These are phyloP conservation scores for Syrmaticus mikado DNA, from an alignment of 2,113 vertebrate genomes.

Conservation along the genomic window DNA sequence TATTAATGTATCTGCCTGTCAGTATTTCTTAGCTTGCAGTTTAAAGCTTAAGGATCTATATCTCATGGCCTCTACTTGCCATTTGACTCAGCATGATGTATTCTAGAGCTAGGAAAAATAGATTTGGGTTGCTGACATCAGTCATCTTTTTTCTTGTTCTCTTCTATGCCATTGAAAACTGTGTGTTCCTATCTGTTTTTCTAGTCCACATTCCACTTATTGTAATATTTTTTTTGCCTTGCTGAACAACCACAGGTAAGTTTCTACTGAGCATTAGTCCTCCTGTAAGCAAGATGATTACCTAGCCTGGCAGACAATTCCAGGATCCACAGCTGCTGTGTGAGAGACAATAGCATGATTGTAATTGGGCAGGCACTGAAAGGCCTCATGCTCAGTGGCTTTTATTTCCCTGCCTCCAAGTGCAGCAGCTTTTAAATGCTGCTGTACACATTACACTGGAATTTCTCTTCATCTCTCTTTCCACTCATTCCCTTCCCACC, in stretches of 20 bases:
- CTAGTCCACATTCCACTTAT: background rate
- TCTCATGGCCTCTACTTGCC: background rate
- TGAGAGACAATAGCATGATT: background rate
- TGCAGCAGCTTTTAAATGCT: background rate
- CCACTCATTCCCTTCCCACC: background rate
- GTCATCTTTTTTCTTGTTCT: background rate
- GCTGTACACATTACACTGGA: accelerated
- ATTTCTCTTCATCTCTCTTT: background rate
- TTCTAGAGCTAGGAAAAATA: background rate
- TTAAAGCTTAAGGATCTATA: background rate
- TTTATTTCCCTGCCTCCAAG: background rate
- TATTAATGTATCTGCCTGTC: background rate
- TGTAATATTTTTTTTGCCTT: background rate
- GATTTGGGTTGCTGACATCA: background rate
- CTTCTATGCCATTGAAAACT: background rate
- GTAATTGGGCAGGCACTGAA: background rate
- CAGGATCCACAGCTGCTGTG: background rate
- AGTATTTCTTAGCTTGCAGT: background rate
- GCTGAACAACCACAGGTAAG: background rate
- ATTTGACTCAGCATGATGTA: background rate
- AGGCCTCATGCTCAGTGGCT: background rate
- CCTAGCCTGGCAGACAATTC: background rate
- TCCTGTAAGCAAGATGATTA: background rate
- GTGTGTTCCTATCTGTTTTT: background rate
- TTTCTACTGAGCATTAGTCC: background rate